Evolutionary conservation across 92 coral and sea anemone genomes (phyloP).

Genomic region (Nematostella vectensis): DNA sequence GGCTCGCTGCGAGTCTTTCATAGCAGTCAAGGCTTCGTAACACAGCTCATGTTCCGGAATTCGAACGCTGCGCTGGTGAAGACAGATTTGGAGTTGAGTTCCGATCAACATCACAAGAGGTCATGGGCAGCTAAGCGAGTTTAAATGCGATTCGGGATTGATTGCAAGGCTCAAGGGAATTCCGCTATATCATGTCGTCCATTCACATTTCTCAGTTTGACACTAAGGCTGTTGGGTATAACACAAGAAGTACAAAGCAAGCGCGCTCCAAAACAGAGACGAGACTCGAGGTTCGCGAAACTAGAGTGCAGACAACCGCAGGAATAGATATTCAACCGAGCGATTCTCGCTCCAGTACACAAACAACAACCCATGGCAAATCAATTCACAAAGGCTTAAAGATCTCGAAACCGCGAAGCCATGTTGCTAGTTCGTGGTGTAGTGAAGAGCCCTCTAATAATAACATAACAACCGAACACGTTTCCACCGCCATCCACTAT

Average conservation of each 20-base stretch:
- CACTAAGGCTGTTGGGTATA: conserved; percentile 46
- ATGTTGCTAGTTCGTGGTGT: conserved; percentile 39
- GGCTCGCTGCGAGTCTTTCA: neutral
- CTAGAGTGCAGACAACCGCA: conserved; percentile 40
- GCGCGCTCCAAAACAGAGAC: conserved; percentile 52
- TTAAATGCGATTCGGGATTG: conserved; percentile 22
- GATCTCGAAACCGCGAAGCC: conserved; percentile 50
- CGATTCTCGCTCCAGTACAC: conserved; percentile 54
- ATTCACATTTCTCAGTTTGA: conserved; percentile 58
- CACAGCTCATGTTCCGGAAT: conserved; percentile 43
- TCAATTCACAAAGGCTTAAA: conserved; percentile 51
- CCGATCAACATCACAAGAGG: conserved; percentile 32
- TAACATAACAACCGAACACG: conserved; percentile 23
- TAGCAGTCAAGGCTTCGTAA: conserved; percentile 2
- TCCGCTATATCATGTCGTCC: conserved; percentile 59
- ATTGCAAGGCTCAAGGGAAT: conserved; percentile 30
- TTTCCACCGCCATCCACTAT: conserved; percentile 31
- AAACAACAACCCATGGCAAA: conserved; percentile 49
- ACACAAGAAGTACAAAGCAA: conserved; percentile 37
- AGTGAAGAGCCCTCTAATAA: conserved; percentile 17
- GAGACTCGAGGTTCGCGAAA: conserved; percentile 41
- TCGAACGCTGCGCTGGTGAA: conserved; percentile 34
- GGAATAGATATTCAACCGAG: conserved; percentile 75
- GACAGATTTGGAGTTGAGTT: conserved; percentile 43
- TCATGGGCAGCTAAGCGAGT: conserved; percentile 20